A percentile compares a stretch with the other conserved stretches of the same genome.
Evolutionary conservation across 1,140 invertebrate species (phyloP).

Genomic region (Euwallacea fornicatus): DNA sequence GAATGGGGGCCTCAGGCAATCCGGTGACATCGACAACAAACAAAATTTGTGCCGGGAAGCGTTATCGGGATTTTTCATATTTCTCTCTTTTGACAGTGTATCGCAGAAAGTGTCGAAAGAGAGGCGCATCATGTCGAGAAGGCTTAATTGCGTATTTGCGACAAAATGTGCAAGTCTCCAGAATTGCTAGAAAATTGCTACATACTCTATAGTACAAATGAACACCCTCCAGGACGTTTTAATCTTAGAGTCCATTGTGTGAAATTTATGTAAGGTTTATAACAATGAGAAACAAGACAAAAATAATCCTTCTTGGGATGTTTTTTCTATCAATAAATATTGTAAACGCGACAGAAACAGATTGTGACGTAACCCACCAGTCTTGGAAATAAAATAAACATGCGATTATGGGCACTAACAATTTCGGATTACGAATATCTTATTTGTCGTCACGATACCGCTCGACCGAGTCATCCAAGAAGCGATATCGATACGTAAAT

Average conservation of each 20-base stretch:
- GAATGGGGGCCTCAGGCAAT: background rate
- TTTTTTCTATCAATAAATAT: conserved; percentile 18
- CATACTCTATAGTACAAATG: too few relatives aligned
- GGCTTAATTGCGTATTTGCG: too few relatives aligned
- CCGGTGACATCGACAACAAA: conserved; percentile 15
- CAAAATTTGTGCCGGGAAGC: conserved; percentile 13
- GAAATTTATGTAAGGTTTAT: conserved; percentile 25
- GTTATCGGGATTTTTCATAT: conserved; percentile 19
- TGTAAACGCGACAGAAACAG: too few relatives aligned
- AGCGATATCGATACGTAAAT: too few relatives aligned
- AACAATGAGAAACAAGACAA: conserved; percentile 29
- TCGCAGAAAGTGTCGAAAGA: conserved; percentile 11
- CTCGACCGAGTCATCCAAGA: too few relatives aligned
- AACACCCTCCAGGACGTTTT: conserved; percentile 17
- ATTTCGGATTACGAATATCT: too few relatives aligned
- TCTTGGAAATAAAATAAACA: too few relatives aligned
- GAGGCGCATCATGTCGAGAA: background rate
- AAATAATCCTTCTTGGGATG: conserved; percentile 28
- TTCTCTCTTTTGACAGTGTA: conserved; percentile 11
- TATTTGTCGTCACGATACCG: too few relatives aligned
- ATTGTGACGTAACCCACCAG: too few relatives aligned
- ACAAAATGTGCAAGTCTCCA: too few relatives aligned
- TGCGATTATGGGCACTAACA: too few relatives aligned
- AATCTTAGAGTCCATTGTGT: conserved; percentile 30
- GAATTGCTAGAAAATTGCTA: too few relatives aligned